Percentiles rank a stretch among this genome's conserved stretches.
Conservation (phyloP, 2,113 vertebrate species). For the Odontophorus gujanensis region DNA sequence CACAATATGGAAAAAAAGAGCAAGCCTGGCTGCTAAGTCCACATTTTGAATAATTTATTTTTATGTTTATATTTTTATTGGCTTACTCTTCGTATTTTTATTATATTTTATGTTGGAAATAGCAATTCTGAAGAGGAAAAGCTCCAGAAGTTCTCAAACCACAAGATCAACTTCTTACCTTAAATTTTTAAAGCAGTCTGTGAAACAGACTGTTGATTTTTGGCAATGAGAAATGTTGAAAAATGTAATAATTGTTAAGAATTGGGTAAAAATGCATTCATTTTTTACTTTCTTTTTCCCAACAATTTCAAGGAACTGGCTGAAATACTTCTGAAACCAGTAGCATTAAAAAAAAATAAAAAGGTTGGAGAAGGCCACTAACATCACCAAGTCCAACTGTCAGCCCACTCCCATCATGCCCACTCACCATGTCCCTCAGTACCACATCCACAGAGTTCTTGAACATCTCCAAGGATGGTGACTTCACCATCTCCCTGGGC, state of each 20-base stretch:
- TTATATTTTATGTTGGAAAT: slow-evolving; percentile 43
- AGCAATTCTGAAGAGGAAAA: slow-evolving; percentile 6
- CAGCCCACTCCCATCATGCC: too few relatives aligned
- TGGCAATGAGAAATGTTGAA: slow-evolving; percentile 5
- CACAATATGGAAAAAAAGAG: background rate
- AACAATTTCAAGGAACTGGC: background rate
- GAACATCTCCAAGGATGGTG: too few relatives aligned
- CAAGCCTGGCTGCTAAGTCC: background rate
- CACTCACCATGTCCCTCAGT: too few relatives aligned
- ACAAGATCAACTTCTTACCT: background rate
- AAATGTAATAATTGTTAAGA: background rate
- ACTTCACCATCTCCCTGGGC: too few relatives aligned
- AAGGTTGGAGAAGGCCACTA: too few relatives aligned
- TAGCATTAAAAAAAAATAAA: background rate
- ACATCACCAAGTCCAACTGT: too few relatives aligned
- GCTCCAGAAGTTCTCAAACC: slow-evolving; percentile 32
- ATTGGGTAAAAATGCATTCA: background rate
- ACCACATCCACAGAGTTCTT: too few relatives aligned
- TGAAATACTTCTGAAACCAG: background rate
- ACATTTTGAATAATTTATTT: slow-evolving; percentile 37
- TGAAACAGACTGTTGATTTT: background rate
- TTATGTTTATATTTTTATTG: slow-evolving; percentile 47
- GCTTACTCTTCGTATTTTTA: background rate
- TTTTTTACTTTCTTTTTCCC: background rate
- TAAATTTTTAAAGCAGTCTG: slow-evolving; percentile 9